A percentile compares a stretch with the other conserved stretches of the same genome.
Conservation (phyloP, 2,113 vertebrate species). For the Charadrius vociferus region DNA sequence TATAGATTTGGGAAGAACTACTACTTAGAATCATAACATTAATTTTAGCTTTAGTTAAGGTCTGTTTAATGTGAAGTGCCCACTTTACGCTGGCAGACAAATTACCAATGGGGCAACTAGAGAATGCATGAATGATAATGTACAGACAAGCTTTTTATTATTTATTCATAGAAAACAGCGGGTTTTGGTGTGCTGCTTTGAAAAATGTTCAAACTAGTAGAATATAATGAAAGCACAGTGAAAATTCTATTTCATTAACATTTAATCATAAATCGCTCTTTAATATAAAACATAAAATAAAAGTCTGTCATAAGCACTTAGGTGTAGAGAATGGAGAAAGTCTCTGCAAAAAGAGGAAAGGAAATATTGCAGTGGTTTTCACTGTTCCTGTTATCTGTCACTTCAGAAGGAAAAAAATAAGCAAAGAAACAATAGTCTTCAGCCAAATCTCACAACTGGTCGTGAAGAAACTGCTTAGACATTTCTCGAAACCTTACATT, state of each 20-base stretch:
- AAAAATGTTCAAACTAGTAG: constrained; percentile 94
- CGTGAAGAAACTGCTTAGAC: background rate
- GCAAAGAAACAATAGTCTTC: constrained; percentile 33
- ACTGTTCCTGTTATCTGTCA: constrained; percentile 46
- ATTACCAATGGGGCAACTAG: constrained; percentile 79
- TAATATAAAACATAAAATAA: constrained; percentile 94
- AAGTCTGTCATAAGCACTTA: constrained; percentile 90
- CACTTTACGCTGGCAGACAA: constrained; percentile 65
- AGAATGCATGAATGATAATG: constrained; percentile 87
- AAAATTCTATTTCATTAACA: constrained; percentile 93
- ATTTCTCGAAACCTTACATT: background rate
- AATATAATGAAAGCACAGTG: constrained; percentile 89
- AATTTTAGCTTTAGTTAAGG: constrained; percentile 59
- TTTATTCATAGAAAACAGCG: constrained; percentile 94
- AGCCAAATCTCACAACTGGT: background rate
- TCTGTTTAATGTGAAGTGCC: constrained; percentile 65
- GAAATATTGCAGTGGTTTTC: constrained; percentile 72
- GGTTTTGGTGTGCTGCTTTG: constrained; percentile 90
- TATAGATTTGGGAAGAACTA: constrained; percentile 22
- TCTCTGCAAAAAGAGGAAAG: constrained; percentile 78
- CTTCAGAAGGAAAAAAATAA: constrained; percentile 41
- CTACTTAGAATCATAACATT: constrained; percentile 35
- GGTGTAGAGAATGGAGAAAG: constrained; percentile 82
- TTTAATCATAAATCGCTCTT: constrained; percentile 92
- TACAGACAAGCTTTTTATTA: constrained; percentile 89